phyloP scores from a whole-genome alignment of 2,113 vertebrate genomes.

The Ceyx cyanopectus region DNA sequence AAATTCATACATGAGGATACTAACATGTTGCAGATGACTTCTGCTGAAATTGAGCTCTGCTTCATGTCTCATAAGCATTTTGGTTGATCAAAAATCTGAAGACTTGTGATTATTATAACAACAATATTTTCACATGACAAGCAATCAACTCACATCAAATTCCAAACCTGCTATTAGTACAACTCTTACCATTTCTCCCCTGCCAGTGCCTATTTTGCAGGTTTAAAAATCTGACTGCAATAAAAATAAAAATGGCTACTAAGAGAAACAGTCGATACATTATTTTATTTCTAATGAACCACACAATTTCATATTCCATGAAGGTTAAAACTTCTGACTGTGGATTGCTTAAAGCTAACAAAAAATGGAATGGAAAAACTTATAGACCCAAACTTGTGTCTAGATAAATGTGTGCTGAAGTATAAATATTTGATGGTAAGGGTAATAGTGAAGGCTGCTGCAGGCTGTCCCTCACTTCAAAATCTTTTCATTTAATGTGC shows the following conservation, averaged over 20 bases:
- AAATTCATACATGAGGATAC: not conserved
- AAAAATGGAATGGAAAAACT: not conserved
- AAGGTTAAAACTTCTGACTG: not conserved
- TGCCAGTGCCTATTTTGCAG: not conserved
- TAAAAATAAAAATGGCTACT: not conserved
- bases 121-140: not conserved
- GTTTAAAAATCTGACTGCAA: not conserved
- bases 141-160: not conserved
- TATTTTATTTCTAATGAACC: not conserved
- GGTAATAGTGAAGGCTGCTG: not conserved
- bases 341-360: not conserved
- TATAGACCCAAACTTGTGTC: not conserved
- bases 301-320: not conserved
- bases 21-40: not conserved
- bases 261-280: not conserved
- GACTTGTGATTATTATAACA: not conserved
- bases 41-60: not conserved
- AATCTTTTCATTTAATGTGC: not conserved
- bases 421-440: not conserved
- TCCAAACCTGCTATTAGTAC: not conserved
- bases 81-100: not conserved
- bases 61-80: not conserved
- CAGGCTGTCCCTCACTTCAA: not conserved
- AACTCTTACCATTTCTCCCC: not conserved
- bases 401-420: not conserved